A percentile compares a stretch with the other conserved stretches of the same genome.
Conservation (phyloP, 2,888 invertebrate species). For the Auanema sp. region DNA sequence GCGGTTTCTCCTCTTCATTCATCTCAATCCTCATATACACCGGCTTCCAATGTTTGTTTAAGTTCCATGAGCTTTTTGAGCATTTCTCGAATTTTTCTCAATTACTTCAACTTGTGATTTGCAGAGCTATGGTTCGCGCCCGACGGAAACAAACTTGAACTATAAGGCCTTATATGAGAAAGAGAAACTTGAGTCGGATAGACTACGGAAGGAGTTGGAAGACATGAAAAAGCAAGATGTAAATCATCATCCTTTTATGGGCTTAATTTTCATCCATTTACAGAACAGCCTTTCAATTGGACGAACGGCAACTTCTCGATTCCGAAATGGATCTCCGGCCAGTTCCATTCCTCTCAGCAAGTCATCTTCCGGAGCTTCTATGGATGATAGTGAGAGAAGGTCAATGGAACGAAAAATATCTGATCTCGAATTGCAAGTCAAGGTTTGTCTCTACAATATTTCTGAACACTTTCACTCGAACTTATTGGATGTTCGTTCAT, state of each 20-base stretch:
- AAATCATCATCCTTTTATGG: conserved; percentile 6
- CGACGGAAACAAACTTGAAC: conserved; percentile 41
- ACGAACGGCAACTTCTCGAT: conserved; percentile 24
- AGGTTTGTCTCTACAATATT: conserved; percentile 1
- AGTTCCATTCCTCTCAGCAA: conserved; percentile 32
- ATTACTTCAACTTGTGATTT: too few species aligned
- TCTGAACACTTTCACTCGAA: neutral
- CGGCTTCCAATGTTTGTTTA: too few species aligned
- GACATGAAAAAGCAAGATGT: conserved; percentile 39
- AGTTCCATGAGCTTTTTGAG: too few species aligned
- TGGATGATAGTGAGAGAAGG: conserved; percentile 54
- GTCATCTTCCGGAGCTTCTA: conserved; percentile 39
- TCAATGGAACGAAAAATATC: conserved; percentile 52
- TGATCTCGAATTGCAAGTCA: conserved; percentile 42
- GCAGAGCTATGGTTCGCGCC: conserved; percentile 10
- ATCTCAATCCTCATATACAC: too few species aligned
- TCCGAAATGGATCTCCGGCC: conserved; percentile 30
- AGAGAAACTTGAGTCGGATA: conserved; percentile 51
- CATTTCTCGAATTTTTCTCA: too few species aligned
- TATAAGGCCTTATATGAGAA: conserved; percentile 58
- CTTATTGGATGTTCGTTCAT: too few species aligned
- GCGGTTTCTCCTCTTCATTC: too few species aligned
- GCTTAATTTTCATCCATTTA: too few species aligned
- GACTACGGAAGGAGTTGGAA: conserved; percentile 49
- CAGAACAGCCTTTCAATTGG: conserved; percentile 8